Conservation (phyloP, 2,888 invertebrate genomes). For the Pseudanteris insignis region DNA sequence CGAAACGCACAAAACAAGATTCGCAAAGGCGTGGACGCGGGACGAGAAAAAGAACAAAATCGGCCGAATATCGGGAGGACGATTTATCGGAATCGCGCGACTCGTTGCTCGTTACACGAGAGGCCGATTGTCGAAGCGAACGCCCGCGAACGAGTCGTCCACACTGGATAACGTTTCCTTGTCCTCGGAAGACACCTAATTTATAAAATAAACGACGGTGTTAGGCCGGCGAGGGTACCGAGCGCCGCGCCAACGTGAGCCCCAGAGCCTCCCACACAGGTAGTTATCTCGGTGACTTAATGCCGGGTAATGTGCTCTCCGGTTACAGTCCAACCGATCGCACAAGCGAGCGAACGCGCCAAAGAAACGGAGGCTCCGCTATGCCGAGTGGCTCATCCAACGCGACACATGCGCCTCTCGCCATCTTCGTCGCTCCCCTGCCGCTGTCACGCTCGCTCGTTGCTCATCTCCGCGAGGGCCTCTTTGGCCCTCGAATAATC, state of each 20-base stretch:
- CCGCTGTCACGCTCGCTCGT: no score
- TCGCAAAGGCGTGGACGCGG: not conserved
- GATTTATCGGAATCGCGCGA: slow-evolving; percentile 40
- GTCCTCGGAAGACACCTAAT: slow-evolving; percentile 51
- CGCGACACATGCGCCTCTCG: slow-evolving; percentile 38
- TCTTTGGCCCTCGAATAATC: slow-evolving; percentile 30
- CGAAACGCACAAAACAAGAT: not conserved
- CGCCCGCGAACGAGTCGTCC: slow-evolving; percentile 25
- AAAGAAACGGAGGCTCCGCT: slow-evolving; percentile 36
- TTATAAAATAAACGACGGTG: slow-evolving; percentile 55
- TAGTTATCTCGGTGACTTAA: slow-evolving; percentile 64
- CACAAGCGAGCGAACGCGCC: slow-evolving; percentile 31
- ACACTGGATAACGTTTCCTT: slow-evolving; percentile 36
- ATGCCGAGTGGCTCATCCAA: slow-evolving; percentile 46
- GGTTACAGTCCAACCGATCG: slow-evolving; percentile 57
- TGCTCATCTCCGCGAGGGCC: no score
- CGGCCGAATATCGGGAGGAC: slow-evolving; percentile 25
- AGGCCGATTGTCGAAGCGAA: slow-evolving; percentile 27
- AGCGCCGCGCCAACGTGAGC: slow-evolving; percentile 41
- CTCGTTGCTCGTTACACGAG: slow-evolving; percentile 39
- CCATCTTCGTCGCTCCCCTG: not conserved
- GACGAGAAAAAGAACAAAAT: not conserved
- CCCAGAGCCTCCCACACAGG: slow-evolving; percentile 60
- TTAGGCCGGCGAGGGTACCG: slow-evolving; percentile 40
- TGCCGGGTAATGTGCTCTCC: slow-evolving; percentile 62